phyloP scores from a whole-genome alignment of 2,113 vertebrate species.

The Burhinus bistriatus region DNA sequence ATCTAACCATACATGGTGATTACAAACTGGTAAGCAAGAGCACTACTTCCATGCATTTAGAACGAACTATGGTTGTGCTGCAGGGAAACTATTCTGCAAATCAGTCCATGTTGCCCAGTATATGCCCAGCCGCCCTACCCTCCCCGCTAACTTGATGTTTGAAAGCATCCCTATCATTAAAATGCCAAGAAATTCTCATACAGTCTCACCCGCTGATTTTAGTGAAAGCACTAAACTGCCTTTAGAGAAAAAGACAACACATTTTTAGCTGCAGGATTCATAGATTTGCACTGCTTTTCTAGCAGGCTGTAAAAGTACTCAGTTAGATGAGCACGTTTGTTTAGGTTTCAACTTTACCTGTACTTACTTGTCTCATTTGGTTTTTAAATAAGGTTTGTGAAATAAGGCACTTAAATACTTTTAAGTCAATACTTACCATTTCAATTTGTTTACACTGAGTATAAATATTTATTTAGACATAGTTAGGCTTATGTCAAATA shows the following conservation, averaged over 20 bases:
- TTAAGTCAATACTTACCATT: slow-evolving; percentile 9
- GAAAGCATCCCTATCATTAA: neutral
- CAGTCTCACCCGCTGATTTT: neutral
- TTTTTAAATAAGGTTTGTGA: slow-evolving; percentile 24
- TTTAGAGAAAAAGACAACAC: neutral
- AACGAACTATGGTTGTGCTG: neutral
- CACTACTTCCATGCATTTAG: neutral
- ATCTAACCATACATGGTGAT: neutral
- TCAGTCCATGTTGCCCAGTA: neutral
- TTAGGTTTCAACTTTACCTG: neutral
- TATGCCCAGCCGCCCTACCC: neutral
- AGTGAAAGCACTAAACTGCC: neutral
- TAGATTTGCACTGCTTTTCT: neutral
- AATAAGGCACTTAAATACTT: slow-evolving; percentile 11
- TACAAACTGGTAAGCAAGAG: neutral
- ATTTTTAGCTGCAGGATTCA: neutral
- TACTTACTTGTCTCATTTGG: neutral
- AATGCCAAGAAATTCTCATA: neutral
- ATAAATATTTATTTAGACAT: slow-evolving; percentile 40
- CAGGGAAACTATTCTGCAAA: neutral
- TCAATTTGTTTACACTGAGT: neutral
- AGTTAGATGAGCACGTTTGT: neutral
- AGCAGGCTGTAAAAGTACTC: neutral
- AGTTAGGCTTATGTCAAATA: slow-evolving; percentile 3
- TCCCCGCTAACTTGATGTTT: neutral